Evolutionary conservation across 2,888 invertebrate species (phyloP), one percentile per base, ranked within the genome.

Genomic region (Synergus gifuensis): DNA sequence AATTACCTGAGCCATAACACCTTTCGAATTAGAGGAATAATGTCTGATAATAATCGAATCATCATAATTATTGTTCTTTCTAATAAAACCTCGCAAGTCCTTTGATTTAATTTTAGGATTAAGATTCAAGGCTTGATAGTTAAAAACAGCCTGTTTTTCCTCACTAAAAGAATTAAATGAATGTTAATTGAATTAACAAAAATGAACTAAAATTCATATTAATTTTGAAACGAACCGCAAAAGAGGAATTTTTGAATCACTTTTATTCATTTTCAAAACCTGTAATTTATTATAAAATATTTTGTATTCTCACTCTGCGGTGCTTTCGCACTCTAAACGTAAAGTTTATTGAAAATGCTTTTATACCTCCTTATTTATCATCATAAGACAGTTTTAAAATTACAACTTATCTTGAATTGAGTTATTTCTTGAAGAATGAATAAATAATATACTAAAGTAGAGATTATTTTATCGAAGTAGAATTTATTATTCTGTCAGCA

Each of bases 1-100:
- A 78, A 58, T 85, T 73, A 91, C 91, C 88, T 91, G 91, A 16
- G 90, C 90, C 42, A 89, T 80, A 44, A 89, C 85, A 28, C 90
- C 90, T 77, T 87, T 88, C 5, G 82, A 83, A 83, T 90, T 89
- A 9, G 89, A 87, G 4, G 86, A 84, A 78, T 88, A 85, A 62
- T 83, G 84, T n/a, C 79, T 78, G 8, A 80, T 2, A 14, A 66
- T 77, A n/a, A 76, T 81, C 44, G 81, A 81, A 8, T 81, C 82
- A 14, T 77, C 76, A 36, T 78, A 73, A 18, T 82, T 81, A 54
- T 88, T 90, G 73, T 88, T 90, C 64, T 84, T 86, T 76, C 87
- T 83, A 18, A 88, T 87, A 60, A 86, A 87, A n/a, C 85, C 79
- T 9, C 81, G 76, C 4, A 83, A 82, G 11, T 85, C 83, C 62